Conservation (phyloP, 2,888 invertebrate species). For the Eulithis prunata region DNA sequence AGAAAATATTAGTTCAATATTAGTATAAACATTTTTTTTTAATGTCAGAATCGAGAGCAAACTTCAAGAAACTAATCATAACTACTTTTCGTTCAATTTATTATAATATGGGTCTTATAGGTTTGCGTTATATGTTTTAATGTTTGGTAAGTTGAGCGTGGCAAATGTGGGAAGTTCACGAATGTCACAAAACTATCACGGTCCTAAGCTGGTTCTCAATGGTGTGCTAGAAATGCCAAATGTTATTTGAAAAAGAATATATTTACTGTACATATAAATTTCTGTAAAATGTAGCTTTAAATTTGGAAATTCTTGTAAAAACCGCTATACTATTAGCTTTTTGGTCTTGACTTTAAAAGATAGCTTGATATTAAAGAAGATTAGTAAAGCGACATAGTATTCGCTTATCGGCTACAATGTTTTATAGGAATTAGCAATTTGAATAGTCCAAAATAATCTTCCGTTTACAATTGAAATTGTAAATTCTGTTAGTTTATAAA, state of each 20-base stretch:
- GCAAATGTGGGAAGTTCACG: slow-evolving; percentile 4
- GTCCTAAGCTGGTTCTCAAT: slow-evolving; percentile 46
- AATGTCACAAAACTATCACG: slow-evolving; percentile 36
- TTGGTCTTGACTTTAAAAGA: not conserved
- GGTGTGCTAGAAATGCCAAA: slow-evolving; percentile 77
- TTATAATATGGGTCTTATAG: too few species aligned
- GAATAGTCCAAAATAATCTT: not conserved
- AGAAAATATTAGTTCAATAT: too few species aligned
- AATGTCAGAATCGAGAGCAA: too few species aligned
- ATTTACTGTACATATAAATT: slow-evolving; percentile 47
- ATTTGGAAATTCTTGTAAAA: slow-evolving; percentile 23
- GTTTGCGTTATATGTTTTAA: too few species aligned
- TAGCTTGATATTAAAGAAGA: slow-evolving; percentile 1
- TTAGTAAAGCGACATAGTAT: not conserved
- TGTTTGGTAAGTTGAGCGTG: not conserved
- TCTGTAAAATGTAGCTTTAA: slow-evolving; percentile 43
- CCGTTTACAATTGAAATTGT: not conserved
- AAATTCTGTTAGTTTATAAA: too few species aligned
- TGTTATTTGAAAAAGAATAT: slow-evolving; percentile 46
- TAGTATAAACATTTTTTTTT: too few species aligned
- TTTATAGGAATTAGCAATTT: not conserved
- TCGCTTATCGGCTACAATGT: not conserved
- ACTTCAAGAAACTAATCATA: too few species aligned
- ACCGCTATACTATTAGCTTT: not conserved
- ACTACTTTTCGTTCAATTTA: too few species aligned